Base-by-base conservation (phyloP, 1,140 invertebrate species). In the Neodiprion pinetum region DNA sequence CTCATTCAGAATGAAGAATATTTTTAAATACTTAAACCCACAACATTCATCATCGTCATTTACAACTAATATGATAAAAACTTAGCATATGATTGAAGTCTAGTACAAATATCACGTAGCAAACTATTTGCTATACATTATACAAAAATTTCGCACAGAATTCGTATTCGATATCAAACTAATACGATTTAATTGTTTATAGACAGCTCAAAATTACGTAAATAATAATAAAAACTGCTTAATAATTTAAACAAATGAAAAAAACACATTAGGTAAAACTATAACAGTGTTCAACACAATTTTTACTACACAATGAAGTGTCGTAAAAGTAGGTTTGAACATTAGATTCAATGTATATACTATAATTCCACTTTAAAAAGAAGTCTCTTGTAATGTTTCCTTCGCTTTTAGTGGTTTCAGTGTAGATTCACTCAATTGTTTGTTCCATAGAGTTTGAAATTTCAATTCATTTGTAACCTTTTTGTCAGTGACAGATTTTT, bases 301-400 rank as follows among this genome's bases (percentile, higher is more conserved):
- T 40, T 40, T 40, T 40, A 40, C 5, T 40, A 40, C 28, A 40
- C 28, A 40, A 40, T 40, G 28, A 40, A 40, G 28, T 40, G 28
- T 40, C 2, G 28, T 40, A 40, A 40, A 40, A 40, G 28, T 40
- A 5, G 5, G 28, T 40, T 40, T 40, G 28, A 40, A 40, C 28
- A 40, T 40, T 40, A 40, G 28, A 40, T 40, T 40, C 28, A 40
- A 40, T 40, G 28, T 40, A 40, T 40, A 40, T 40, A 40, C 28
- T 40, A 40, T 40, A 40, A 3, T 40, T 40, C 28, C 28, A 5
- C 5, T 40, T 40, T 71, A 86, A 75, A 86, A 86, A 12, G 85
- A 85, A 40, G 88, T 89, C 48, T 88, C 87, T 72, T 86, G 84
- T 71, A 87, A 80, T 9, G 77, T 77, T 71, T 88, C 86, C 69